phyloP scores from a whole-genome alignment of 2,888 invertebrate species.

The Laothoe populi region DNA sequence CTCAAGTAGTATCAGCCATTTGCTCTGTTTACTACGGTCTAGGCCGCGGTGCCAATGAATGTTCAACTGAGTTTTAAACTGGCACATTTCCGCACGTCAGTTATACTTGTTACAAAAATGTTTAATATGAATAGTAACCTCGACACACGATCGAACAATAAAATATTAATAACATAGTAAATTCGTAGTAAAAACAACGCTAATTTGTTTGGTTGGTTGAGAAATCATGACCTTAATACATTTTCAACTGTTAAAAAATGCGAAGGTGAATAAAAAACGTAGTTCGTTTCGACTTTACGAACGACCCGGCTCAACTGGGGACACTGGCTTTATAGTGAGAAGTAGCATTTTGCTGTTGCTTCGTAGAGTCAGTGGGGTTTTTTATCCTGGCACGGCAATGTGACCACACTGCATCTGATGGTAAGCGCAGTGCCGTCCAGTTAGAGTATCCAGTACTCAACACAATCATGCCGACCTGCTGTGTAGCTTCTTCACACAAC shows the following conservation, averaged over 20 bases:
- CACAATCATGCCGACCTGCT: too few species aligned
- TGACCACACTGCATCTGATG: too few species aligned
- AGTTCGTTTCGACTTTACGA: not conserved
- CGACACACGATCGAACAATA: constrained; percentile 19
- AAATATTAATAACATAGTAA: constrained; percentile 10
- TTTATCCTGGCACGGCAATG: too few species aligned
- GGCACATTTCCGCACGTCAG: constrained; percentile 12
- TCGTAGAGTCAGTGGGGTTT: too few species aligned
- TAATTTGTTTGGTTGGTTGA: not conserved
- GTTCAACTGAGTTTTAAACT: not conserved
- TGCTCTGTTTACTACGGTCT: not conserved
- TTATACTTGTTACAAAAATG: not conserved
- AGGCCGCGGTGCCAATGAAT: not conserved
- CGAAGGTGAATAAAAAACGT: not conserved
- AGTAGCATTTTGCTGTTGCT: too few species aligned
- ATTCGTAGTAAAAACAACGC: not conserved
- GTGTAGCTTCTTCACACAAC: too few species aligned
- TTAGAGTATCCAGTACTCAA: too few species aligned
- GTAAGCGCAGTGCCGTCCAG: too few species aligned
- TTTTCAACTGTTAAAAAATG: not conserved
- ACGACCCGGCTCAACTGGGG: too few species aligned
- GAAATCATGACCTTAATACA: constrained; percentile 17
- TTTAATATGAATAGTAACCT: not conserved
- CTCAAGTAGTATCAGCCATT: not conserved
- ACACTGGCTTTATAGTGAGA: too few species aligned